A percentile compares a stretch with the other conserved stretches of the same genome.
These are phyloP conservation scores for Apis dorsata DNA, from an alignment of 1,140 invertebrate genomes.

Conservation along the genomic window DNA sequence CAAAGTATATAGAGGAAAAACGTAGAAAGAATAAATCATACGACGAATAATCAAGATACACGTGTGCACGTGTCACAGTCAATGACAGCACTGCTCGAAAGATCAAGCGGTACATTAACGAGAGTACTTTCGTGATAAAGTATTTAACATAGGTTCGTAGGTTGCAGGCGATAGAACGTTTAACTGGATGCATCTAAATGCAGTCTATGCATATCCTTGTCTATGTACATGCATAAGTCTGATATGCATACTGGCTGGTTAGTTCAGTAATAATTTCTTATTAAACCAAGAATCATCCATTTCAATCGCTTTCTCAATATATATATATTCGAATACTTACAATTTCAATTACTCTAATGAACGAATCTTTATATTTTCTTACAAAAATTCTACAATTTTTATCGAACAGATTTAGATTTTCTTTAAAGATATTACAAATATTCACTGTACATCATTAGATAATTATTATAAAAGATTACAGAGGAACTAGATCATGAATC, in stretches of 20 bases:
- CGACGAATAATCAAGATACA: slow-evolving; percentile 5
- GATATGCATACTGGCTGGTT: neutral
- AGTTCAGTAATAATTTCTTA: neutral
- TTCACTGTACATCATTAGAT: too few relatives aligned
- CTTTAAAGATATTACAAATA: too few relatives aligned
- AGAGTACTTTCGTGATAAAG: slow-evolving; percentile 55
- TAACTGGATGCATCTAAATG: slow-evolving; percentile 35
- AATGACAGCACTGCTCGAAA: slow-evolving; percentile 42
- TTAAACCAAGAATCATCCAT: neutral
- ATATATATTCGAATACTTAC: too few relatives aligned
- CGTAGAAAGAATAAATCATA: neutral
- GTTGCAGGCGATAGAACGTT: slow-evolving; percentile 46
- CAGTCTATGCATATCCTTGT: slow-evolving; percentile 8
- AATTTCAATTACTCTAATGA: too few relatives aligned
- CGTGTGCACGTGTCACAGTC: slow-evolving; percentile 2
- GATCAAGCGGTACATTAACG: slow-evolving; percentile 52
- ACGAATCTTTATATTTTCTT: too few relatives aligned
- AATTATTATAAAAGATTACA: too few relatives aligned
- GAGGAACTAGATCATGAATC: too few relatives aligned
- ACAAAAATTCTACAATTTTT: too few relatives aligned
- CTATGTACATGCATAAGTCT: neutral
- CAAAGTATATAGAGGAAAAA: neutral
- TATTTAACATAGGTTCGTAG: slow-evolving; percentile 48
- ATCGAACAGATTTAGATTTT: too few relatives aligned
- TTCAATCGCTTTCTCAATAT: neutral